A percentile compares a stretch with the other conserved stretches of the same genome.
phyloP scores from a whole-genome alignment of 2,113 vertebrate species.

The Caretta caretta region DNA sequence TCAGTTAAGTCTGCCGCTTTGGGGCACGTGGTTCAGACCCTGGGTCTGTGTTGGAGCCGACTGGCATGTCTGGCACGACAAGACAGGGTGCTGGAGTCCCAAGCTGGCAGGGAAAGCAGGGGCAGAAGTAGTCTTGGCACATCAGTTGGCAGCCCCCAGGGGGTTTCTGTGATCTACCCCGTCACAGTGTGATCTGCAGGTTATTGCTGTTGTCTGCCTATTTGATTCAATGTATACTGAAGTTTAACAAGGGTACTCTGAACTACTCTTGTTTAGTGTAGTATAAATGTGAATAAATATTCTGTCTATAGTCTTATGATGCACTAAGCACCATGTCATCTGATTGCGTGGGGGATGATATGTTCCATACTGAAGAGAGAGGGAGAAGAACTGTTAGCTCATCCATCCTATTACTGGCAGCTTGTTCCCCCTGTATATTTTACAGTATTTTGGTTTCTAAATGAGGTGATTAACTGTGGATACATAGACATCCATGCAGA shows the following conservation, averaged over 20 bases:
- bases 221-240: neutral
- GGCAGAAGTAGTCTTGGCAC: too few species aligned
- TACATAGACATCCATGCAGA: neutral
- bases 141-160: too few species aligned
- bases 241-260: neutral
- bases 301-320: fast-evolving
- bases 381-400: neutral
- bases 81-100: too few species aligned
- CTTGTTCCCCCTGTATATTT: neutral
- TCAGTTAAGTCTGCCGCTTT: too few species aligned
- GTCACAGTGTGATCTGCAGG: neutral
- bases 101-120: too few species aligned
- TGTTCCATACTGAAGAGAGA: fast-evolving
- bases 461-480: neutral
- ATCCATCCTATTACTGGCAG: neutral
- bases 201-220: neutral
- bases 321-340: neutral
- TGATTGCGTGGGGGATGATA: neutral
- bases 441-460: neutral
- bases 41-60: too few species aligned
- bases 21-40: too few species aligned
- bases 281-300: neutral
- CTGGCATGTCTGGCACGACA: too few species aligned
- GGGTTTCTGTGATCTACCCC: too few species aligned
- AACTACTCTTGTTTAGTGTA: neutral